A percentile compares a stretch with the other conserved stretches of the same genome.
Conservation (phyloP, 1,140 invertebrate species). For the Aporrectodea caliginosa region DNA sequence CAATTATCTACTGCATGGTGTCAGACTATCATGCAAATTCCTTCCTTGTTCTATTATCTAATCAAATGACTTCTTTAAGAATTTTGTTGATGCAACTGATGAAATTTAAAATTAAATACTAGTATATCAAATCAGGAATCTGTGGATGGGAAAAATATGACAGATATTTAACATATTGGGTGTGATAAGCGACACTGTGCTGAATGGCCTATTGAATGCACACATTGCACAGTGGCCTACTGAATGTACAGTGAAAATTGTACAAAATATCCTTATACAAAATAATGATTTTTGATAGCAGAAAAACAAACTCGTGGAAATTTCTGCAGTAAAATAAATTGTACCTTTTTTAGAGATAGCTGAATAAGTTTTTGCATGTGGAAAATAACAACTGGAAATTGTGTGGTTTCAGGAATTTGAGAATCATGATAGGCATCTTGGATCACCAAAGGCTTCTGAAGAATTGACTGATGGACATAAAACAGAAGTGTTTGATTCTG, state of each 20-base stretch:
- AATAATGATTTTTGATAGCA: background rate
- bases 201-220: too few relatives aligned
- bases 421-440: background rate
- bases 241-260: background rate
- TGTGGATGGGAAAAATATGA: too few relatives aligned
- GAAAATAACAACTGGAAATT: background rate
- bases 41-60: too few relatives aligned
- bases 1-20: too few relatives aligned
- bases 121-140: too few relatives aligned
- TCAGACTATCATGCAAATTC: too few relatives aligned
- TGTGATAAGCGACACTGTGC: too few relatives aligned
- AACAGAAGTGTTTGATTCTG: background rate
- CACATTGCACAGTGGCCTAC: too few relatives aligned
- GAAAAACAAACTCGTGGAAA: background rate
- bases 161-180: too few relatives aligned
- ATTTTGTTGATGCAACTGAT: too few relatives aligned
- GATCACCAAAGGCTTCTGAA: background rate
- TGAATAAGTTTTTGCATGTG: background rate
- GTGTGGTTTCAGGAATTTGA: background rate
- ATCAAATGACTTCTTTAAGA: too few relatives aligned
- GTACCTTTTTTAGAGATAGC: background rate
- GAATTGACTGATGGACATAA: background rate
- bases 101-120: too few relatives aligned
- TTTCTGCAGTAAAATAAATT: background rate
- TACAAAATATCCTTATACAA: background rate